Percentiles rank a stretch among this genome's conserved stretches.
phyloP scores from a whole-genome alignment of 2,888 invertebrate species.

The Synanthedon vespiformis region DNA sequence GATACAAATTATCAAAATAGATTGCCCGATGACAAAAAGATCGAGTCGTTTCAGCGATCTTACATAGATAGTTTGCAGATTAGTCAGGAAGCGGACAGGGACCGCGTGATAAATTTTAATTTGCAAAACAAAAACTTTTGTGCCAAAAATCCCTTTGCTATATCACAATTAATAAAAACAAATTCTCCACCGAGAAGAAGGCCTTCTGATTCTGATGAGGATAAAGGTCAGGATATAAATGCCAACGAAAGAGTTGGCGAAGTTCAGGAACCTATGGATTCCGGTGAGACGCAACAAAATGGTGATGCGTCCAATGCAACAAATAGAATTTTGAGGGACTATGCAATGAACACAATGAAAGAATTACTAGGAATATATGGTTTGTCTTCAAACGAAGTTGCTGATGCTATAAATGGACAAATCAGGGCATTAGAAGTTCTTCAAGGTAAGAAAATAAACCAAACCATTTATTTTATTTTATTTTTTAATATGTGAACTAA shows the following conservation, averaged over 20 bases:
- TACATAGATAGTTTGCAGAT: slow-evolving; percentile 65
- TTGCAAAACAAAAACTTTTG: slow-evolving; percentile 66
- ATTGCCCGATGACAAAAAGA: slow-evolving; percentile 53
- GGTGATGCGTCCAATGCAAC: slow-evolving; percentile 60
- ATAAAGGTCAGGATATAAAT: slow-evolving; percentile 61
- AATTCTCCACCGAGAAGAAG: slow-evolving; percentile 67
- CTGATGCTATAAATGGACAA: slow-evolving; percentile 77
- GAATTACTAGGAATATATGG: slow-evolving; percentile 83
- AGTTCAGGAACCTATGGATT: slow-evolving; percentile 42
- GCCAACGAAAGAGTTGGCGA: slow-evolving; percentile 56
- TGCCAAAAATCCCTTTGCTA: slow-evolving; percentile 70
- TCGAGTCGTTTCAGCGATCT: slow-evolving; percentile 60
- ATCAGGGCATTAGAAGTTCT: slow-evolving; percentile 77
- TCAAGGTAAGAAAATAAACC: slow-evolving; percentile 60
- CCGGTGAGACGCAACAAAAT: slow-evolving; percentile 41
- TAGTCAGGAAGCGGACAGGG: slow-evolving; percentile 41
- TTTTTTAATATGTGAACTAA: no score
- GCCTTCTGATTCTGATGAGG: slow-evolving; percentile 59
- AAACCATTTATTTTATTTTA: no score
- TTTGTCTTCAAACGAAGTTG: slow-evolving; percentile 76
- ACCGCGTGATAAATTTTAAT: slow-evolving; percentile 57
- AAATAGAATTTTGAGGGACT: slow-evolving; percentile 77
- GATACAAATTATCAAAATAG: slow-evolving; percentile 61
- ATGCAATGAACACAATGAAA: slow-evolving; percentile 84
- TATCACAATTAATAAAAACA: slow-evolving; percentile 67